phyloP scores from a whole-genome alignment of 2,113 vertebrate species.

The Tylochromis polylepis region DNA sequence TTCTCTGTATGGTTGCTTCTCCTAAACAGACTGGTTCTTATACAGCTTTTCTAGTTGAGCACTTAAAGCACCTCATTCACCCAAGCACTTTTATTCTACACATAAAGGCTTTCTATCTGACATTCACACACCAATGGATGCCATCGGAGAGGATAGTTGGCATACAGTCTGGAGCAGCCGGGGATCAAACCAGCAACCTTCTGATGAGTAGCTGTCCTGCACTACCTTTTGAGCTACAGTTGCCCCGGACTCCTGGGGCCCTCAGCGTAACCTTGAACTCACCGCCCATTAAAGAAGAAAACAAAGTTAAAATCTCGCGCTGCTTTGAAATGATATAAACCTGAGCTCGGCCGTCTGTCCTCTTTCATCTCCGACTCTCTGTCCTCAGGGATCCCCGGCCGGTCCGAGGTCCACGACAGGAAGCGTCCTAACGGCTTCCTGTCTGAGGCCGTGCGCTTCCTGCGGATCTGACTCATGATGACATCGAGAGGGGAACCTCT shows the following conservation, averaged over 20 bases:
- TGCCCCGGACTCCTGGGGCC: not conserved
- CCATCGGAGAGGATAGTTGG: not conserved
- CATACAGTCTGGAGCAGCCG: not conserved
- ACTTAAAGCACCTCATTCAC: not conserved
- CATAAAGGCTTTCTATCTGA: not conserved
- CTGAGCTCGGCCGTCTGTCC: constrained; percentile 22
- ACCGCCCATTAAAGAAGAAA: not conserved
- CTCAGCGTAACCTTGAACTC: not conserved
- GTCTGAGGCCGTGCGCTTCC: constrained; percentile 64
- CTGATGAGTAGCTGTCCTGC: not conserved
- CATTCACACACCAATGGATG: not conserved
- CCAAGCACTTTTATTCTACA: not conserved
- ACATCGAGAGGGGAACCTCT: constrained; percentile 73
- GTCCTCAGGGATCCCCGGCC: constrained; percentile 46
- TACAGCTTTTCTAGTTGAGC: accelerated
- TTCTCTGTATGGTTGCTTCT: not conserved
- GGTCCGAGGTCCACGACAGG: constrained; percentile 69
- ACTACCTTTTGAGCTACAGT: not conserved
- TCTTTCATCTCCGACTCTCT: constrained; percentile 34
- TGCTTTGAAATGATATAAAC: not conserved
- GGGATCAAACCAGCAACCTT: not conserved
- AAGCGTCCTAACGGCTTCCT: constrained; percentile 72
- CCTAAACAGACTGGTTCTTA: not conserved
- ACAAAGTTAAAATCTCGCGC: not conserved
- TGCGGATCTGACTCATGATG: constrained; percentile 76